These are phyloP conservation scores for Perizoma flavofasciatum DNA, from an alignment of 2,888 invertebrate genomes.

Conservation along the genomic window DNA sequence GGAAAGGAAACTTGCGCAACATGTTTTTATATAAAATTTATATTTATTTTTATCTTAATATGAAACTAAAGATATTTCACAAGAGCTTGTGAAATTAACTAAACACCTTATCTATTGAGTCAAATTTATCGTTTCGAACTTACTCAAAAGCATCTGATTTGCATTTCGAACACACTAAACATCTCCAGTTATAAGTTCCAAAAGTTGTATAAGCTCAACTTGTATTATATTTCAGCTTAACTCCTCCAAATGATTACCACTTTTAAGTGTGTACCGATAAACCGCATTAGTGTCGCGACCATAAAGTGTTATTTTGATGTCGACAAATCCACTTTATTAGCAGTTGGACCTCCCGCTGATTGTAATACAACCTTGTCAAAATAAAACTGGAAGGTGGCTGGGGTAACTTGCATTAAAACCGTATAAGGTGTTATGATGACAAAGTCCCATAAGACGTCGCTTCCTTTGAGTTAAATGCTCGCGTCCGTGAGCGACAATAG, in stretches of 20 bases:
- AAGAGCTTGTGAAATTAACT: not conserved
- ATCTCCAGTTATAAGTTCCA: conserved; percentile 42
- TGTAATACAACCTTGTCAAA: conserved; percentile 66
- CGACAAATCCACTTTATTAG: conserved; percentile 82
- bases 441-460: conserved; percentile 66
- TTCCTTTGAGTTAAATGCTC: conserved; percentile 79
- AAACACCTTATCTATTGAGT: conserved; percentile 30
- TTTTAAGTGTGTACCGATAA: conserved; percentile 61
- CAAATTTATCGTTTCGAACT: conserved; percentile 32
- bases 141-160: conserved; percentile 32
- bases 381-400: conserved; percentile 47
- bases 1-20: too few species aligned
- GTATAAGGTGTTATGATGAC: conserved; percentile 66
- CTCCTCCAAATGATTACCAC: conserved; percentile 52
- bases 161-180: conserved; percentile 36
- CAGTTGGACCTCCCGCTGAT: conserved; percentile 73
- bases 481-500: conserved; percentile 70
- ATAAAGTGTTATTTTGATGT: conserved; percentile 80
- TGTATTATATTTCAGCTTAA: conserved; percentile 49
- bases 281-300: conserved; percentile 70
- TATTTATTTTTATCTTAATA: too few species aligned
- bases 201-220: conserved; percentile 38
- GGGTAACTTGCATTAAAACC: conserved; percentile 53
- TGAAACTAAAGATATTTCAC: not conserved
- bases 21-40: too few species aligned